Percentiles rank a stretch among this genome's conserved stretches.
These are phyloP conservation scores for Linnaemya vulpina DNA, from an alignment of 2,888 invertebrate species.

Conservation along the genomic window DNA sequence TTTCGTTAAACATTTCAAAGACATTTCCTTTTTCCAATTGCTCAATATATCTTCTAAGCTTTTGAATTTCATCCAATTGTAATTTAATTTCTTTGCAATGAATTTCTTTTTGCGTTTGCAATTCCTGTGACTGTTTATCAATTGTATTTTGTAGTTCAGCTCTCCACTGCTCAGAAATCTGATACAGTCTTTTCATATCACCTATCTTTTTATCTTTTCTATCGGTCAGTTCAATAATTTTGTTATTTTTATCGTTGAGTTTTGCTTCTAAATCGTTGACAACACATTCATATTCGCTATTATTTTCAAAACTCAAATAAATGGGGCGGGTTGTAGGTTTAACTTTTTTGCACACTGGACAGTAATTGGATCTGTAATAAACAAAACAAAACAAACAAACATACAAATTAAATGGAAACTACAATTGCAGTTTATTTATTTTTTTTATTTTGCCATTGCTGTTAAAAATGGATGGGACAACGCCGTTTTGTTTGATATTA, in stretches of 20 bases:
- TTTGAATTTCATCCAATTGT: not conserved
- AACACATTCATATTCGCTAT: not conserved
- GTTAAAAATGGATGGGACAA: too few relatives aligned
- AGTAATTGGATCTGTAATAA: not conserved
- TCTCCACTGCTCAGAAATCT: conserved; percentile 49
- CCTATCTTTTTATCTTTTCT: conserved; percentile 21
- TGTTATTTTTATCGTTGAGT: not conserved
- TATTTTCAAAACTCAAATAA: conserved; percentile 44
- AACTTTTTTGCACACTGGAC: conserved; percentile 26
- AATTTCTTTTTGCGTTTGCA: not conserved
- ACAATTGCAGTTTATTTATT: not conserved
- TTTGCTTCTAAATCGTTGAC: conserved; percentile 18
- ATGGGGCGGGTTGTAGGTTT: not conserved
- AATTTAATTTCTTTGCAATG: not conserved
- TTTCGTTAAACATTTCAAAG: not conserved
- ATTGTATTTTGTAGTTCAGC: conserved; percentile 38
- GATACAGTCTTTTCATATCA: conserved; percentile 26
- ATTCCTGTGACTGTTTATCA: not conserved
- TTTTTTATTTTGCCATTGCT: too few relatives aligned
- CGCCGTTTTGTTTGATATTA: too few relatives aligned
- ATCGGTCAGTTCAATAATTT: not conserved
- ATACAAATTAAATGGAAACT: not conserved
- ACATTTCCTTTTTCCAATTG: not conserved
- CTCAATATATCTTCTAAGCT: not conserved
- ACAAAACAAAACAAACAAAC: too few relatives aligned